Percentiles rank a stretch among this genome's conserved stretches.
Evolutionary conservation across 2,888 invertebrate genomes (phyloP).

Genomic region (Agrotis segetum): DNA sequence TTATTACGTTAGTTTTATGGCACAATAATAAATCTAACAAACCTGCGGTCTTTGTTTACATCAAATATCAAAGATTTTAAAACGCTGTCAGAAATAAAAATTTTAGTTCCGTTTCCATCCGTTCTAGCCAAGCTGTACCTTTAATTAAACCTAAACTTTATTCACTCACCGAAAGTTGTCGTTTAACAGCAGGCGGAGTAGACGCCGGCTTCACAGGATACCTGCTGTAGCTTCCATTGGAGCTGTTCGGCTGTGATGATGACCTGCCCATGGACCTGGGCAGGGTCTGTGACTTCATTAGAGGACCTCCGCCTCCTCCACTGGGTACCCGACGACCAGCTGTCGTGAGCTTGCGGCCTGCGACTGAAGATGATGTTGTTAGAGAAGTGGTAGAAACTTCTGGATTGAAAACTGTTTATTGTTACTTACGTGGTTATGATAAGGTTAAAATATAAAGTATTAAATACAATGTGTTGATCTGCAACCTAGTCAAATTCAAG

Average conservation of each 20-base stretch:
- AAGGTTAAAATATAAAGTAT: background rate
- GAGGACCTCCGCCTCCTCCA: slow-evolving; percentile 90
- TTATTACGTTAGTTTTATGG: too few relatives aligned
- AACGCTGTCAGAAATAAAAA: too few relatives aligned
- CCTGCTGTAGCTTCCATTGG: slow-evolving; percentile 84
- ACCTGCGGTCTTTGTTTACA: too few relatives aligned
- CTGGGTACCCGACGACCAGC: slow-evolving; percentile 93
- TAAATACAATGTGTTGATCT: too few relatives aligned
- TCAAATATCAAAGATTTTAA: too few relatives aligned
- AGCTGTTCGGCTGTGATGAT: slow-evolving; percentile 90
- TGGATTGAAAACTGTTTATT: background rate
- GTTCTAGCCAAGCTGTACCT: too few relatives aligned
- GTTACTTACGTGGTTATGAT: slow-evolving; percentile 15
- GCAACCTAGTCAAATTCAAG: too few relatives aligned
- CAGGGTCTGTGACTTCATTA: slow-evolving; percentile 96
- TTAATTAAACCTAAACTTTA: background rate
- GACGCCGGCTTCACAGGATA: slow-evolving; percentile 93
- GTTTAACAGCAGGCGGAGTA: slow-evolving; percentile 96
- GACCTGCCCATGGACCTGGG: slow-evolving; percentile 95
- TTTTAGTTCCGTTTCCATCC: too few relatives aligned
- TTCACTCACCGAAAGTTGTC: slow-evolving; percentile 93
- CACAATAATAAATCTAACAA: too few relatives aligned
- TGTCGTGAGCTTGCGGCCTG: slow-evolving; percentile 95
- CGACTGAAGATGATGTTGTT: slow-evolving; percentile 88
- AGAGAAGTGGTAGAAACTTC: background rate